phyloP scores from a whole-genome alignment of 2,888 invertebrate species.

The Spilosoma lubricipeda region DNA sequence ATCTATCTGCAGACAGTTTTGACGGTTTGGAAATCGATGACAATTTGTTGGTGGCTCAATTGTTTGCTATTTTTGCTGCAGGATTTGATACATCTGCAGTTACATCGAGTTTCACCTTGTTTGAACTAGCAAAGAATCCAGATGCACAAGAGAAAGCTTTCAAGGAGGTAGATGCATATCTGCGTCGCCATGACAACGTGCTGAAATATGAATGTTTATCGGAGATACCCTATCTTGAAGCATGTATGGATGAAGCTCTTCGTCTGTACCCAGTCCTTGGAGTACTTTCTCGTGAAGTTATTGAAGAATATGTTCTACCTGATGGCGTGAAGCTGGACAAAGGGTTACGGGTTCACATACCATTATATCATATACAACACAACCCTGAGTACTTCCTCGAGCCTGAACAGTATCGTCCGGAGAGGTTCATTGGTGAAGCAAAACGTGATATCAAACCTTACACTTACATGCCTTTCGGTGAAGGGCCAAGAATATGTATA shows the following conservation, averaged over 20 bases:
- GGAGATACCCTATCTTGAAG: constrained; percentile 63
- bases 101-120: constrained; percentile 57
- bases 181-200: constrained; percentile 54
- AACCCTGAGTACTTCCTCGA: constrained; percentile 68
- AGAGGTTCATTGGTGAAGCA: constrained; percentile 65
- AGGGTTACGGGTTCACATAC: constrained; percentile 69
- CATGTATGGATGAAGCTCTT: constrained; percentile 65
- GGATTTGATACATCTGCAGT: constrained; percentile 69
- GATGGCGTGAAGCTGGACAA: constrained; percentile 64
- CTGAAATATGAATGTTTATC: constrained; percentile 58
- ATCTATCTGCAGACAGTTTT: constrained; percentile 61
- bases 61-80: constrained; percentile 78
- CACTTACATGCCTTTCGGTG: constrained; percentile 75
- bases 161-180: constrained; percentile 61
- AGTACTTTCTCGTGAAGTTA: constrained; percentile 64
- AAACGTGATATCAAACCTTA: constrained; percentile 63
- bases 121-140: constrained; percentile 63
- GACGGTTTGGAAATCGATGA: constrained; percentile 65
- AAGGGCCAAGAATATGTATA: constrained; percentile 73
- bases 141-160: constrained; percentile 54
- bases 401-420: constrained; percentile 67
- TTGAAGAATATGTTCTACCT: constrained; percentile 67
- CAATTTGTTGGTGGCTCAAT: constrained; percentile 82
- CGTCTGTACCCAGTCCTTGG: constrained; percentile 71
- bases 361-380: constrained; percentile 66